Evolutionary conservation across 2,888 invertebrate species (phyloP).

Genomic region (Diaprepes abbreviatus): DNA sequence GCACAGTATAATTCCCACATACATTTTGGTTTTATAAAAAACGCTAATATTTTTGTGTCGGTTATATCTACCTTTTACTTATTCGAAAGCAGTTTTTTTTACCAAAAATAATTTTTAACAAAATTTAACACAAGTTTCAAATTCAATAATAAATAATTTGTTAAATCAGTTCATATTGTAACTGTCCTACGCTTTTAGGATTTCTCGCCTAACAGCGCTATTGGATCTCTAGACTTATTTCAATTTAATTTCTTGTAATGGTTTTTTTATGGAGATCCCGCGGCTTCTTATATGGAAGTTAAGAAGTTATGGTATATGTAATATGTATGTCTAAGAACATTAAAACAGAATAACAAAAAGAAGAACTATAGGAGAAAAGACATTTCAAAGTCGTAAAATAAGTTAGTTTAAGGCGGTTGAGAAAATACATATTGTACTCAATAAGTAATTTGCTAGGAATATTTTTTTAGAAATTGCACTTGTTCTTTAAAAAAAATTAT

Average conservation of each 20-base stretch:
- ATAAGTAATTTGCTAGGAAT: conserved; percentile 13
- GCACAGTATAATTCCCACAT: no score
- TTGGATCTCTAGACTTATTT: conserved; percentile 6
- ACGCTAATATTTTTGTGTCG: no score
- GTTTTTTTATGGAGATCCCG: conserved; percentile 44
- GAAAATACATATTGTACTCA: conserved; percentile 10
- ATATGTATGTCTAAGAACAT: conserved; percentile 42
- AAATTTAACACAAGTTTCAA: no score
- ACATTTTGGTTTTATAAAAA: no score
- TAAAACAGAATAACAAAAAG: conserved; percentile 41
- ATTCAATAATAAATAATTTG: not conserved
- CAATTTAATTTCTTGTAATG: conserved; percentile 27
- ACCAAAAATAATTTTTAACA: no score
- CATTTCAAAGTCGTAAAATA: conserved; percentile 33
- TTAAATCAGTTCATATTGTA: not conserved
- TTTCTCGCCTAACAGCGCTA: conserved; percentile 4
- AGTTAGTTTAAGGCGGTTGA: conserved; percentile 15
- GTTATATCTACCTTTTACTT: no score
- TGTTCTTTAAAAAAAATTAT: no score
- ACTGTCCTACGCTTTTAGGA: not conserved
- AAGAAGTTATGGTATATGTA: conserved; percentile 41
- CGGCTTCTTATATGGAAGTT: conserved; percentile 42
- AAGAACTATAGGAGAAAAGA: conserved; percentile 30
- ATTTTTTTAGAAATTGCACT: no score
- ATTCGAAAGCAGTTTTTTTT: no score